phyloP scores from a whole-genome alignment of 2,888 invertebrate species.

The Listrodromus nycthemerus region DNA sequence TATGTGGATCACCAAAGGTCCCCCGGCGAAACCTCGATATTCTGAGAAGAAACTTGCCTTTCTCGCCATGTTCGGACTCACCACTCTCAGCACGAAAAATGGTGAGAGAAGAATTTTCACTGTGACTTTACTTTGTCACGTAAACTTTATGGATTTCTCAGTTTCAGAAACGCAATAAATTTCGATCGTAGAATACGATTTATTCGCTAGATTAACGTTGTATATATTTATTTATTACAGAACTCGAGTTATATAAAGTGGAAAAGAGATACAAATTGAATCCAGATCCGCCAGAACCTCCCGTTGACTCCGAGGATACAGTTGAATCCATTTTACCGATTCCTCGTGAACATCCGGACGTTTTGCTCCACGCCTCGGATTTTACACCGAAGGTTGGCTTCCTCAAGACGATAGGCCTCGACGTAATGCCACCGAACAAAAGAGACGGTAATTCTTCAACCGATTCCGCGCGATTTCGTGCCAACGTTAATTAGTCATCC shows the following conservation, averaged over 20 bases:
- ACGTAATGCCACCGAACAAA: slow-evolving; percentile 85
- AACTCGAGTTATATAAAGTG: slow-evolving; percentile 86
- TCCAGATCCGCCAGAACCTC: slow-evolving; percentile 85
- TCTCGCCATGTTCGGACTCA: slow-evolving; percentile 87
- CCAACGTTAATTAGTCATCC: slow-evolving; percentile 18
- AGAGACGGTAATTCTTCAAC: slow-evolving; percentile 86
- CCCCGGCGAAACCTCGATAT: slow-evolving; percentile 85
- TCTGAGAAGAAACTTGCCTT: slow-evolving; percentile 87
- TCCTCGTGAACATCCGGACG: slow-evolving; percentile 85
- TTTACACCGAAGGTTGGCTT: slow-evolving; percentile 87
- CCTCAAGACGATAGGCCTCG: slow-evolving; percentile 87
- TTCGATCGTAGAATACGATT: background rate
- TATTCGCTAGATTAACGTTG: background rate
- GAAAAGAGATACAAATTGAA: slow-evolving; percentile 86
- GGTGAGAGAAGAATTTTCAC: slow-evolving; percentile 84
- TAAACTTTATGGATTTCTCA: background rate
- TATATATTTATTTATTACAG: background rate
- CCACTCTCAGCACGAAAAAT: slow-evolving; percentile 87
- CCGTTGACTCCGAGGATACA: slow-evolving; percentile 79
- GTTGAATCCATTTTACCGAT: slow-evolving; percentile 85
- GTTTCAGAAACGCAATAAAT: background rate
- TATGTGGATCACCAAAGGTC: slow-evolving; percentile 86
- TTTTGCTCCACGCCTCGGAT: slow-evolving; percentile 84
- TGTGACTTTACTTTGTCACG: background rate
- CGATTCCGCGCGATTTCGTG: slow-evolving; percentile 6